Percentiles rank a stretch among this genome's conserved stretches.
Conservation (phyloP, 64 coral and sea anemone species). For the Porites australiensis region DNA sequence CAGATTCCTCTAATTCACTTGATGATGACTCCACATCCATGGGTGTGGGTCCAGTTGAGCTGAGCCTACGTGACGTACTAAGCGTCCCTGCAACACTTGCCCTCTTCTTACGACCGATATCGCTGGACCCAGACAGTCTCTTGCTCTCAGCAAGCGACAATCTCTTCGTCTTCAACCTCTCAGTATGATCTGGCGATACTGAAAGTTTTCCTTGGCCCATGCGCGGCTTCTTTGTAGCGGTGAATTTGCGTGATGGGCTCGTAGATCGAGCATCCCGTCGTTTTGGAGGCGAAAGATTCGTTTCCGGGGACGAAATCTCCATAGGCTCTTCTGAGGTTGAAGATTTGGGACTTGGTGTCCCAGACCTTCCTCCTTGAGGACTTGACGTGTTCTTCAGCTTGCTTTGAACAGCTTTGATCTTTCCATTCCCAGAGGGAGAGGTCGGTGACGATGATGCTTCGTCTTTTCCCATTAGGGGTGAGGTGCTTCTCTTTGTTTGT, state of each 20-base stretch:
- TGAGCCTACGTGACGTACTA: not conserved
- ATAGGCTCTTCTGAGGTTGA: slow-evolving; percentile 20
- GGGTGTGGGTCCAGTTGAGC: not conserved
- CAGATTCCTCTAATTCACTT: slow-evolving; percentile 30
- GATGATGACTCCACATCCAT: slow-evolving; percentile 44
- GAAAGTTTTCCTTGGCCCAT: slow-evolving; percentile 13
- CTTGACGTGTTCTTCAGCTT: not conserved
- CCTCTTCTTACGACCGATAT: slow-evolving; percentile 19
- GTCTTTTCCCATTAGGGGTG: not conserved
- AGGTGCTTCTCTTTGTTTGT: slow-evolving; percentile 11
- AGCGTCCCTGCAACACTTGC: slow-evolving; percentile 15
- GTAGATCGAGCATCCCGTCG: slow-evolving; percentile 26
- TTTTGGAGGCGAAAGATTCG: not conserved
- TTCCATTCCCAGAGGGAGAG: slow-evolving; percentile 9
- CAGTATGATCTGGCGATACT: not conserved
- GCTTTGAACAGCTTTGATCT: not conserved
- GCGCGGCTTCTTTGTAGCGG: slow-evolving; percentile 33
- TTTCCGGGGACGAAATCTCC: slow-evolving; percentile 11
- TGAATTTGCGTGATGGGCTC: not conserved
- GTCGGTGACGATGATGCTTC: not conserved
- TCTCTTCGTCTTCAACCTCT: slow-evolving; percentile 34
- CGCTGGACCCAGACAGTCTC: not conserved
- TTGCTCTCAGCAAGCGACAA: not conserved
- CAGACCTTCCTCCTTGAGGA: not conserved
- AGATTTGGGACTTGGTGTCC: slow-evolving; percentile 3